Evolutionary conservation across 2,113 vertebrate species (phyloP), one percentile per base, ranked within the genome.

Genomic region (Origma solitaria): DNA sequence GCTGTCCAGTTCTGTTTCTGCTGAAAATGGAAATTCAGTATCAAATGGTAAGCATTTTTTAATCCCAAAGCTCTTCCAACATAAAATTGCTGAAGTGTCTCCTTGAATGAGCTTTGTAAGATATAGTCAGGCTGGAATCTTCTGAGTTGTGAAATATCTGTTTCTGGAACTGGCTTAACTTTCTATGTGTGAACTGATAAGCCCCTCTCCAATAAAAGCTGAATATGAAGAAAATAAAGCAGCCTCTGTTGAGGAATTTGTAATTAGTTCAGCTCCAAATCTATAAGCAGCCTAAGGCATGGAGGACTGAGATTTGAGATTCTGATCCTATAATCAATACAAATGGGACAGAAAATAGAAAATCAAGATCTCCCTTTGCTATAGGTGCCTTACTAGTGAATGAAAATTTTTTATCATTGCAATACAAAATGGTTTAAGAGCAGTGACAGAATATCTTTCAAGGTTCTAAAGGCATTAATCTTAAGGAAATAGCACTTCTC

Each of bases 21-120:
- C 98, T 42, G 99, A 99, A 97, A 99, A 99, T 64, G 99, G 99
- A 96, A 99, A 99, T 97, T 98, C 99, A 47, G 94, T 99, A 91
- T 98, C 98, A 60, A 99, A 99, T 25, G 99, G 99, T 99, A 98
- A 98, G 96, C 53, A 53, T 17, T 50, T 88, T 84, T 95, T 91
- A 90, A 94, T 95, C 85, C 65, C 51, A 86, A 90, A 94, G 19
- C 33, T 45, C 60, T 77, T 69, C 50, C 79, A 49, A 31, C 19
- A 79, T 75, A 40, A 86, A 96, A 83, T 40, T 71, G 60, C 60
- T 68, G 62, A 81, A 93, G 31, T 86, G 42, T 79, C 73, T 82
- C 80, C 45, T 76, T 83, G 70, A 58, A 56, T 66, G 76, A 77
- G 37, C 37, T 79, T 92, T 87, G 50, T 81, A 93, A 76, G 40